These are phyloP conservation scores for Larimichthys crocea DNA, from an alignment of 2,113 vertebrate species.

Conservation along the genomic window DNA sequence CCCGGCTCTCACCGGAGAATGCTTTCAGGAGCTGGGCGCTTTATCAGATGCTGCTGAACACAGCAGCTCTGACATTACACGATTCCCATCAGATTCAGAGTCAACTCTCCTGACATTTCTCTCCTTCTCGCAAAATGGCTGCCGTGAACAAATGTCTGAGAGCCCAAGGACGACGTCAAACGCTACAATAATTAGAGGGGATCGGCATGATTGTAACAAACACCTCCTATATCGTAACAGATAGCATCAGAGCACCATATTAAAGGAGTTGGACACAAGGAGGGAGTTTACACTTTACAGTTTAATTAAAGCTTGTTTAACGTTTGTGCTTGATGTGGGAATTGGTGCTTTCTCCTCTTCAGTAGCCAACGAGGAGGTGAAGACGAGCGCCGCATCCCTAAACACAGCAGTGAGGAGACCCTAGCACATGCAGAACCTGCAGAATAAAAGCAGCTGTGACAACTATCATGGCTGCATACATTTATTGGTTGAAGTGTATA, in stretches of 20 bases:
- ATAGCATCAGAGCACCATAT: conserved; percentile 14
- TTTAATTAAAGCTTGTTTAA: conserved; percentile 68
- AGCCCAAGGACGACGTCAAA: neutral
- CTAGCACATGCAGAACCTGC: conserved; percentile 36
- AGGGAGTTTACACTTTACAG: conserved; percentile 56
- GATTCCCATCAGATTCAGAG: conserved; percentile 30
- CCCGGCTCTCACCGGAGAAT: neutral
- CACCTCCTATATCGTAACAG: conserved; percentile 9
- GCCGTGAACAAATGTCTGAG: neutral
- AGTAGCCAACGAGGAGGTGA: neutral
- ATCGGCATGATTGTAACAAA: neutral
- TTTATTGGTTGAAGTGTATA: conserved; percentile 39
- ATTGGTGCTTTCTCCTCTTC: conserved; percentile 16
- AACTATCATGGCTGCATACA: conserved; percentile 31
- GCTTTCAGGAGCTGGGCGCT: conserved; percentile 3
- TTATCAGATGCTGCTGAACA: conserved; percentile 43
- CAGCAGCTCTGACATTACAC: conserved; percentile 36
- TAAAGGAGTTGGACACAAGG: conserved; percentile 35
- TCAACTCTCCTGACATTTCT: conserved; percentile 49
- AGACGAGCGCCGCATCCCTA: conserved; percentile 27
- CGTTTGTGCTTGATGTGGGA: conserved; percentile 53
- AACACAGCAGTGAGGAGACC: conserved; percentile 24
- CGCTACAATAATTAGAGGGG: neutral
- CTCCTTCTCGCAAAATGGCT: conserved; percentile 44
- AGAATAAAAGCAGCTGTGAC: conserved; percentile 42